Base-by-base conservation (phyloP, 2,888 invertebrate genomes). In the Drosophila mayaguana region DNA sequence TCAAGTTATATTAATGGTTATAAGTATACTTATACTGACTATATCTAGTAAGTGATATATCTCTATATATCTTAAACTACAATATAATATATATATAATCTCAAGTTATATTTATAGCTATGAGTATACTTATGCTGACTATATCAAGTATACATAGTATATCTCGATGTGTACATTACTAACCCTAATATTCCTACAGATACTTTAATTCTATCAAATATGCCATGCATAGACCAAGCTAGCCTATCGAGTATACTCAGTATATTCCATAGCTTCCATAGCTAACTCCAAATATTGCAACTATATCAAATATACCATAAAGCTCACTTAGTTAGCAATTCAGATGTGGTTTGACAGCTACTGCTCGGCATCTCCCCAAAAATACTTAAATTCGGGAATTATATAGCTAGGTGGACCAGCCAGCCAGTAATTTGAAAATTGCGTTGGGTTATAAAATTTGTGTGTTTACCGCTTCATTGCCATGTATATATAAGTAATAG, bases 381-480 rank as follows among this genome's bases (percentile, higher is more conserved):
- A 32, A 42, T 71, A 28, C 43, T 34, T 18, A 38, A 48, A 40
- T 32, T 63, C 16, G 32, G 28, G 42, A 59, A 65, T 59, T 54
- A 62, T 59, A 59, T 36, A 25, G 40, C 62, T 43, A 16, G 32
- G 36, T 42, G 66, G 43, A 65, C 61, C 71, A 64, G 61, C 60
- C 50, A 50, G 50, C 5, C 22, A 70, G 72, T 78, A 74, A 83
- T 80, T 83, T 70, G 60, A 63, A 91, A 91, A 91, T 91, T 91
- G 89, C 82, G 77, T 80, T 87, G 81, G 78, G 85, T 82, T 90
- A 78, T 85, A 88, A 91, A 91, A 90, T 89, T 81, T 87, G 83
- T 88, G 83, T 88, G 86, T 91, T 92, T 90, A 90, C 86, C 89
- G 91, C 90, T 92, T 91, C 88, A 90, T 88, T 90, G 92, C 86